phyloP scores from a whole-genome alignment of 2,113 vertebrate species.

The Aptenodytes forsteri region DNA sequence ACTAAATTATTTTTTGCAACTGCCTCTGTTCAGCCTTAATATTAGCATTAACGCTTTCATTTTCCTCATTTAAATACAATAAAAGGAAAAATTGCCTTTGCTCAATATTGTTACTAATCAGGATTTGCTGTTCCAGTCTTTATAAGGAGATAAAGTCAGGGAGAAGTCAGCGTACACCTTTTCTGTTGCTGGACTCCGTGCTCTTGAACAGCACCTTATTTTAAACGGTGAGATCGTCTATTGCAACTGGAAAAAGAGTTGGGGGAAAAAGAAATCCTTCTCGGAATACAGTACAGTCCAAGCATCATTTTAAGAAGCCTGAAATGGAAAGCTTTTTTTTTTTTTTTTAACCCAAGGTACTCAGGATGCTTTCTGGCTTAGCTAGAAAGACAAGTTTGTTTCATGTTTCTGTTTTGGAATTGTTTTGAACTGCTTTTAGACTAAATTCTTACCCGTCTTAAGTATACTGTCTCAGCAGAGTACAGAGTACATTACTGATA shows the following conservation, averaged over 20 bases:
- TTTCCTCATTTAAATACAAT: constrained; percentile 30
- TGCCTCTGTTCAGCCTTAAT: neutral
- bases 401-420: neutral
- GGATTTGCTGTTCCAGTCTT: neutral
- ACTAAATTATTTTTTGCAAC: neutral
- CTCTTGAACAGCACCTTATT: neutral
- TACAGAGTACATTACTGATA: neutral
- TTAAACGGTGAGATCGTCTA: neutral
- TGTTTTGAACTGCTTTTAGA: neutral
- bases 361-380: neutral
- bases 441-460: neutral
- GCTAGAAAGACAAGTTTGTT: neutral
- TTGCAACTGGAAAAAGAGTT: neutral
- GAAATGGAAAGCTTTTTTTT: neutral
- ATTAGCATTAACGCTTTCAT: neutral
- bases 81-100: neutral
- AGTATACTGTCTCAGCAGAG: neutral
- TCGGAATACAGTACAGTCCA: neutral
- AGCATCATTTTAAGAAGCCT: neutral
- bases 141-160: neutral
- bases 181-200: neutral
- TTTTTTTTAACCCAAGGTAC: neutral
- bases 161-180: neutral
- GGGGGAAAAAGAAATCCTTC: neutral
- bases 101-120: neutral